Base-by-base conservation (phyloP, 2,113 vertebrate genomes). In the Climacteris rufus region DNA sequence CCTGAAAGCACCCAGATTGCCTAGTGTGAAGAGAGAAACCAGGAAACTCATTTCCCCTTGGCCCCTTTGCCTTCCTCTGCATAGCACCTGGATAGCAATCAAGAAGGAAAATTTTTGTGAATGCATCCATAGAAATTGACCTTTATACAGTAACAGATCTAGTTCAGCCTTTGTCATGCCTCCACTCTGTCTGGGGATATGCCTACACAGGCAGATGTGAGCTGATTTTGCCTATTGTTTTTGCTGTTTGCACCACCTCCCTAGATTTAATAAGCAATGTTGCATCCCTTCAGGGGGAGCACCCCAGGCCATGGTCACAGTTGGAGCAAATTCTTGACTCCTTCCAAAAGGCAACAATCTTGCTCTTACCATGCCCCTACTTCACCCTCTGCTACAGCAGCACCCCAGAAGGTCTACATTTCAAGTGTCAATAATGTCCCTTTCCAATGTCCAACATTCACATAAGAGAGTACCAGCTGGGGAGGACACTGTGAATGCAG, bases 231-330 rank as follows among this genome's bases (percentile, higher is more conserved):
- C 52, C 30, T 37, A 20, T 23, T 82, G 13, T 31, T 85, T 81
- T 56, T 72, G 64, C 33, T 50, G 22, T 57, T 77, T 68, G 76
- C 23, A 64, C 4, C 16, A 40, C 10, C 44, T 68, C 54, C 49
- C 37, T 63, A 56, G 27, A 72, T 63, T 54, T 61, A 50, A 77
- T 52, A 61, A 44, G 24, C 59, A 39, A 35, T 45, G 28, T 14
- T 44, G 68, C 31, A 76, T 45, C 57, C 7, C 40, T 79, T 64
- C 31, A n/a, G 45, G 68, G 49, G 57, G 49, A 64, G 10, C 21
- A 53, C 37, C 0, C n/a, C n/a, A n/a, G n/a, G n/a, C n/a, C n/a
- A n/a, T n/a, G n/a, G 0, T 3, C 61, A 60, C 42, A 47, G 49
- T 23, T 10, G 6, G 4, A 57, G 7, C 1, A 0, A 56, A 33